Base-by-base conservation (phyloP, 2,888 invertebrate species). In the Eumerus sabulonum region DNA sequence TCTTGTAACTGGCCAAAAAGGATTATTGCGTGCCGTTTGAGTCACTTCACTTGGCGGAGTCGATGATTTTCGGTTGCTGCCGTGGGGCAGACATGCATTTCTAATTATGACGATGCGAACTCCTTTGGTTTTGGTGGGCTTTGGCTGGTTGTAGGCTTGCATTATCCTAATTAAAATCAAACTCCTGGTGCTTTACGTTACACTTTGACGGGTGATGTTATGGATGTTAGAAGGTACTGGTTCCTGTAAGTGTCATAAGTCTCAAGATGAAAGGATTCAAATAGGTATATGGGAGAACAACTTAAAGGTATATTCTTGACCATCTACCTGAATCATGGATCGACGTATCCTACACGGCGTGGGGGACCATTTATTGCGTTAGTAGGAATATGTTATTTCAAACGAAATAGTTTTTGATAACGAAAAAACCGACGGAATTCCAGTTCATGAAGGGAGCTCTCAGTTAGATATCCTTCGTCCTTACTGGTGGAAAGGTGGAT, bases 101-200 rank as follows among this genome's bases (percentile, higher is more conserved):
- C 71, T 77, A 72, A 72, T 77, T 77, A 72, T 62, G 56, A 66
- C 62, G 71, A 56, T 77, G 76, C 60, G 64, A 67, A 53, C 44
- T 16, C 38, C 11, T 12, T 17, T n/a, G 27, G 17, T 44, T 11
- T 16, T 47, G 62, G 56, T 27, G 27, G 68, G 51, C 36, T 19
- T 59, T 68, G 42, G 42, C 38, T 13, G 11, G 60, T 44, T 66
- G 60, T 50, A 44, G 54, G 60, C 66, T 77, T 67, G 47, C 76
- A 77, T 77, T 77, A 77, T 77, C 71, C 62, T 77, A 77, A 77
- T 77, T 77, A 62, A 62, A 71, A 62, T 19, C n/a, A 45, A 56
- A 38, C 56, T 71, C 66, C 70, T 60, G 53, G 38, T 18, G 47
- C 40, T 2, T 27, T 27, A 7, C 2, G 9, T 5, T 51, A 59